Evolutionary conservation across 2,888 invertebrate genomes (phyloP).

Genomic region (Zhuqinia jingwanae): DNA sequence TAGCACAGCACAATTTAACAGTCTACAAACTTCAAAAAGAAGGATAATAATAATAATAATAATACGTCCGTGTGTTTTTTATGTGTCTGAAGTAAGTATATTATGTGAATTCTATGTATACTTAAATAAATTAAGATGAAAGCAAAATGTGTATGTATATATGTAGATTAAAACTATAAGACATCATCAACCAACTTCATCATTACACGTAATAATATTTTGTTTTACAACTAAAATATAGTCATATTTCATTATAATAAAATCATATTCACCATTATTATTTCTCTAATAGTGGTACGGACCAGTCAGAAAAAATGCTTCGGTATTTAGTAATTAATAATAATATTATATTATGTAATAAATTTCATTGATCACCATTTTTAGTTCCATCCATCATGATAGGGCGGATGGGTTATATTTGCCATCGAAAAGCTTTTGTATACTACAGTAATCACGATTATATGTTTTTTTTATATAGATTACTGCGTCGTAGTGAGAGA

Average conservation of each 20-base stretch:
- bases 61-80: constrained; percentile 64
- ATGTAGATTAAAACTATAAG: constrained; percentile 67
- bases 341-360: constrained; percentile 46
- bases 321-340: constrained; percentile 71
- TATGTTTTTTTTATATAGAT: constrained; percentile 15
- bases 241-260: constrained; percentile 70
- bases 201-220: constrained; percentile 60
- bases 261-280: constrained; percentile 55
- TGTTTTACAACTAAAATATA: constrained; percentile 66
- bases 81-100: constrained; percentile 33
- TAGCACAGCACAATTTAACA: constrained; percentile 72
- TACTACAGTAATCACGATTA: constrained; percentile 39
- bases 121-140: constrained; percentile 66
- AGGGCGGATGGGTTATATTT: constrained; percentile 40
- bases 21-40: constrained; percentile 70
- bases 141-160: constrained; percentile 57
- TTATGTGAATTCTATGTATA: constrained; percentile 50
- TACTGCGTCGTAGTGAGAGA: constrained; percentile 60
- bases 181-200: constrained; percentile 59
- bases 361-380: constrained; percentile 68
- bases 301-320: constrained; percentile 74
- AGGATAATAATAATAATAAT: constrained; percentile 49
- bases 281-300: constrained; percentile 65
- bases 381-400: constrained; percentile 57
- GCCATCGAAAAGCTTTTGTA: constrained; percentile 41